phyloP scores from a whole-genome alignment of 2,113 vertebrate genomes.

The Rhabdornis inornatus region DNA sequence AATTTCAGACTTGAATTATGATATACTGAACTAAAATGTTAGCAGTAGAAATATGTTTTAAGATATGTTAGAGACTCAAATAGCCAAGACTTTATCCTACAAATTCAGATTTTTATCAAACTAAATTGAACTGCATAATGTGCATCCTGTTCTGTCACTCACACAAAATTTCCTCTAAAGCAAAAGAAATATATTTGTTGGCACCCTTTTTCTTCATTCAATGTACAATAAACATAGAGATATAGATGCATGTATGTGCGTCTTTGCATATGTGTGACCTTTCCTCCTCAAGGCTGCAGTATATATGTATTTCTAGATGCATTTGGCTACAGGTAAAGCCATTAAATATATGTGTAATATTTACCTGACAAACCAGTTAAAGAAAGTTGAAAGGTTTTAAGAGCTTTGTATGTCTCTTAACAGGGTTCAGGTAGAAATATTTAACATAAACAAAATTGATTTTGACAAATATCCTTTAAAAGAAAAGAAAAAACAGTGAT shows the following conservation, averaged over 20 bases:
- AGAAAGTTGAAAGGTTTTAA: background rate
- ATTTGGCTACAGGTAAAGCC: background rate
- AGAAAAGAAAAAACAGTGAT: background rate
- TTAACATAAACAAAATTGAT: background rate
- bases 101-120: background rate
- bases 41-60: background rate
- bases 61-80: background rate
- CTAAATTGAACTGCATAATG: background rate
- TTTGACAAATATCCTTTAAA: background rate
- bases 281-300: background rate
- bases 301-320: background rate
- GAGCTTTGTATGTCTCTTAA: background rate
- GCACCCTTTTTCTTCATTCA: background rate
- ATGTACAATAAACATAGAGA: background rate
- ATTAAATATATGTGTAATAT: background rate
- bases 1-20: background rate
- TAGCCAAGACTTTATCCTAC: background rate
- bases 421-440: background rate
- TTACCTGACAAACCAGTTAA: accelerated
- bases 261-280: background rate
- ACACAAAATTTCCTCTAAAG: background rate
- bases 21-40: background rate
- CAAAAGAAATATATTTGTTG: background rate
- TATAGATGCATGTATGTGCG: background rate
- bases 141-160: background rate